Percentiles rank a stretch among this genome's conserved stretches.
phyloP scores from a whole-genome alignment of 35 echinoderm and acorn worm genomes.

The Ophioderma brevispina region DNA sequence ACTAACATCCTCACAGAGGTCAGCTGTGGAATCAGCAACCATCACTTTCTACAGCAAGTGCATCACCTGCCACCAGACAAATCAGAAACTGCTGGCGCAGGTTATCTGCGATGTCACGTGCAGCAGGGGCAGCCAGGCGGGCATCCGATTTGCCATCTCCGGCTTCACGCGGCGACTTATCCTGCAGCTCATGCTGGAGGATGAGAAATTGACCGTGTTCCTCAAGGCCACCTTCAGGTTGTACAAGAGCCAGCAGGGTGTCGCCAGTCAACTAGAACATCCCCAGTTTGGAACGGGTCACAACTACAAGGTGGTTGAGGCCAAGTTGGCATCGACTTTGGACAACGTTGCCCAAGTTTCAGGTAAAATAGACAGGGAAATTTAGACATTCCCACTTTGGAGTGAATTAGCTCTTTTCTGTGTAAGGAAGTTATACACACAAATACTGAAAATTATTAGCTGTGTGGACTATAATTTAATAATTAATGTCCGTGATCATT shows the following conservation, averaged over 20 bases:
- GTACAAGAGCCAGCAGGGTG: slow-evolving; percentile 38
- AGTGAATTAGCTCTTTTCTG: no score
- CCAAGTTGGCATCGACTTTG: slow-evolving; percentile 66
- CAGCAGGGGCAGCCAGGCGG: slow-evolving; percentile 37
- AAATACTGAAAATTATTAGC: no score
- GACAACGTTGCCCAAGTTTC: slow-evolving; percentile 71
- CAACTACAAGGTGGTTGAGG: slow-evolving; percentile 84
- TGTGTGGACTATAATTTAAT: no score
- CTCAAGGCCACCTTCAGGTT: slow-evolving; percentile 70
- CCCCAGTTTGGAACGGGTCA: slow-evolving; percentile 79
- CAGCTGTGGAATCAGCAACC: slow-evolving; percentile 79
- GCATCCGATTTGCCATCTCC: slow-evolving; percentile 65
- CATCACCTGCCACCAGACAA: slow-evolving; percentile 80
- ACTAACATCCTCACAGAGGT: slow-evolving; percentile 69
- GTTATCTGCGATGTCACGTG: slow-evolving; percentile 94
- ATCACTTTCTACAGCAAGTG: slow-evolving; percentile 78
- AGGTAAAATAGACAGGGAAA: no score
- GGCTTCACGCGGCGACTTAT: slow-evolving; percentile 92
- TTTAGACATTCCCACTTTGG: no score
- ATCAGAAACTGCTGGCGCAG: slow-evolving; percentile 89
- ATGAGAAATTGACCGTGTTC: slow-evolving; percentile 75
- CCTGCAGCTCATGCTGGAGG: slow-evolving; percentile 95
- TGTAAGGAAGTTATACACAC: no score
- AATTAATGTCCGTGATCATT: no score
- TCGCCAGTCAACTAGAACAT: slow-evolving; percentile 46